A percentile compares a stretch with the other conserved stretches of the same genome.
phyloP scores from a whole-genome alignment of 2,113 vertebrate species.

The Cromileptes altivelis region DNA sequence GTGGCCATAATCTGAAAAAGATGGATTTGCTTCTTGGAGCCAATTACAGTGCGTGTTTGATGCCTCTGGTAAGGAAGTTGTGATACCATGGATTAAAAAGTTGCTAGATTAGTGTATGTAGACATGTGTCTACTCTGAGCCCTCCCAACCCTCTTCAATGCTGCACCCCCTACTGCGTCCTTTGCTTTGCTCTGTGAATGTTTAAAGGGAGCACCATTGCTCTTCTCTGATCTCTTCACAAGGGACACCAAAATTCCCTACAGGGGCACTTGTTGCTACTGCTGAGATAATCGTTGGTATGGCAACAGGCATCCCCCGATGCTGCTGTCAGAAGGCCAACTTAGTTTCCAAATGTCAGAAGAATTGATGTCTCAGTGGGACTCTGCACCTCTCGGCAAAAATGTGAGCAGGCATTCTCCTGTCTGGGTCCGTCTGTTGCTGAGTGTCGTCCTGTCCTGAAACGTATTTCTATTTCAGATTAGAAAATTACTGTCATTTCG shows the following conservation, averaged over 20 bases:
- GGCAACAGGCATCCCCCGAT: constrained; percentile 74
- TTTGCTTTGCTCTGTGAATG: constrained; percentile 51
- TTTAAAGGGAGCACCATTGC: constrained; percentile 57
- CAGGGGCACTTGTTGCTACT: constrained; percentile 71
- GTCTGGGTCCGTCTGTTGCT: constrained; percentile 12
- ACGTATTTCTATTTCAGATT: neutral
- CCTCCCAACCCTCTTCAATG: constrained; percentile 8
- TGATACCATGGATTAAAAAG: neutral
- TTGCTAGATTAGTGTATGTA: neutral
- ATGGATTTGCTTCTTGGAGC: neutral
- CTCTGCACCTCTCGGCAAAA: constrained; percentile 58
- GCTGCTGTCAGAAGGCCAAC: constrained; percentile 66
- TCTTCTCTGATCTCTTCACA: constrained; percentile 64
- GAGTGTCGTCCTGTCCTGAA: constrained; percentile 3
- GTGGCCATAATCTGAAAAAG: constrained; percentile 28
- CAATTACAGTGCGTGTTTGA: constrained; percentile 26
- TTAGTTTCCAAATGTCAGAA: constrained; percentile 77
- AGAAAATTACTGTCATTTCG: neutral
- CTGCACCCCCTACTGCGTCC: constrained; percentile 10
- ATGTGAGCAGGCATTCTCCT: constrained; percentile 50
- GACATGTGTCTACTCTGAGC: neutral
- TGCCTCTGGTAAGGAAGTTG: neutral
- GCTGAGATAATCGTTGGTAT: constrained; percentile 75
- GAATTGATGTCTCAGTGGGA: constrained; percentile 63
- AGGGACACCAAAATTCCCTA: constrained; percentile 59